Evolutionary conservation across 2,888 invertebrate genomes (phyloP).

Genomic region (Ptilodon capucinus): DNA sequence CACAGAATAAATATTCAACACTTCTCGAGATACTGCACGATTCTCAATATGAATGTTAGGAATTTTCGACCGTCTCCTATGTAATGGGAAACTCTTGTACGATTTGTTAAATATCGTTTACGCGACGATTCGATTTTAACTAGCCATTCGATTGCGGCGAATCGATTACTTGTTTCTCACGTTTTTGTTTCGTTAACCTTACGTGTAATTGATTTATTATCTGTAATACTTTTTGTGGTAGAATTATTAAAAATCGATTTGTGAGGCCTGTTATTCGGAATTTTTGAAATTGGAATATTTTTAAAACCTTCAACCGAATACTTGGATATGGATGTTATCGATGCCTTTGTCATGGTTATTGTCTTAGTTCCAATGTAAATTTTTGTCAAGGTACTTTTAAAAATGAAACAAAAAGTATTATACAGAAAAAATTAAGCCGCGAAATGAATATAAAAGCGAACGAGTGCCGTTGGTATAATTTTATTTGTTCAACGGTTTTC

Average conservation of each 20-base stretch:
- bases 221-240: conserved; percentile 55
- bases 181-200: conserved; percentile 73
- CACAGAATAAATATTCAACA: conserved; percentile 45
- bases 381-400: neutral
- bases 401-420: neutral
- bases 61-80: conserved; percentile 36
- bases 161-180: conserved; percentile 73
- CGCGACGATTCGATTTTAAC: conserved; percentile 71
- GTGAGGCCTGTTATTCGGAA: conserved; percentile 10
- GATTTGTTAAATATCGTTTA: conserved; percentile 71
- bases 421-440: conserved; percentile 9
- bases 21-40: conserved; percentile 31
- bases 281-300: neutral
- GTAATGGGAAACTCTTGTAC: conserved; percentile 53
- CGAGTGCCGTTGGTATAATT: conserved; percentile 24
- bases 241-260: conserved; percentile 35
- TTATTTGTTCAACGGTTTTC: conserved; percentile 30
- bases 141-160: conserved; percentile 58
- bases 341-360: too few relatives aligned
- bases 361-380: too few relatives aligned
- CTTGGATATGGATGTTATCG: too few relatives aligned
- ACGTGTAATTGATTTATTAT: conserved; percentile 68
- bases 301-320: neutral
- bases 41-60: conserved; percentile 25
- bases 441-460: conserved; percentile 26